These are phyloP conservation scores for Cuniculus paca DNA, from an alignment of 2,797 vertebrate species.

Conservation along the genomic window DNA sequence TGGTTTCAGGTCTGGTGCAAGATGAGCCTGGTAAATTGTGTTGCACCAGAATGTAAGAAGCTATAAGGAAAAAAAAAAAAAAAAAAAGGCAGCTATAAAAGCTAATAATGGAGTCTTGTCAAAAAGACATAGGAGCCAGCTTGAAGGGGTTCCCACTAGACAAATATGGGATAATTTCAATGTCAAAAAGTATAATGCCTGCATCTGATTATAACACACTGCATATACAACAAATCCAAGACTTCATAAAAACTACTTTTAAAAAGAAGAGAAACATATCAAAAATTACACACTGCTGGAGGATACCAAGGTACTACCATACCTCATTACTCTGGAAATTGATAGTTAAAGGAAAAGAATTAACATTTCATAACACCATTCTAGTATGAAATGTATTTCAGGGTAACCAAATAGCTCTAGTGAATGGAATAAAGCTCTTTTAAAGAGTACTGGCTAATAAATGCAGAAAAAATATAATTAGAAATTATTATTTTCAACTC, in stretches of 20 bases:
- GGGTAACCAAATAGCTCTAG: slow-evolving; percentile 49
- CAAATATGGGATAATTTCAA: slow-evolving; percentile 58
- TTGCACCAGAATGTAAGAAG: slow-evolving; percentile 62
- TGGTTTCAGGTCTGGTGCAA: slow-evolving; percentile 11
- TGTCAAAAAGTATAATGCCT: slow-evolving; percentile 47
- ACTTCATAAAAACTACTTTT: slow-evolving; percentile 52
- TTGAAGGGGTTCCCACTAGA: slow-evolving; percentile 28
- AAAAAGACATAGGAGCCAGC: slow-evolving; percentile 45
- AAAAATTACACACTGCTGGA: slow-evolving; percentile 40
- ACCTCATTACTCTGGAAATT: slow-evolving; percentile 62
- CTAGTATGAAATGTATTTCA: slow-evolving; percentile 66
- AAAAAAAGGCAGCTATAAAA: neutral
- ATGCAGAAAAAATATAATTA: slow-evolving; percentile 40
- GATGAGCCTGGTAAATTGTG: slow-evolving; percentile 45
- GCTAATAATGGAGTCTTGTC: slow-evolving; percentile 53
- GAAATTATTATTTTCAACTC: slow-evolving; percentile 57
- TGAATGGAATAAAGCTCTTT: slow-evolving; percentile 49
- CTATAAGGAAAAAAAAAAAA: neutral
- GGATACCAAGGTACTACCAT: slow-evolving; percentile 38
- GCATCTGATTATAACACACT: slow-evolving; percentile 63
- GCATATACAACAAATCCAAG: slow-evolving; percentile 39
- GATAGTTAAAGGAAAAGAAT: slow-evolving; percentile 67
- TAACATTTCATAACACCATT: slow-evolving; percentile 62
- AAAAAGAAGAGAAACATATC: neutral
- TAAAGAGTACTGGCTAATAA: slow-evolving; percentile 64